Conservation (phyloP, 2,888 invertebrate species). For the Drosophila buzzatii region DNA sequence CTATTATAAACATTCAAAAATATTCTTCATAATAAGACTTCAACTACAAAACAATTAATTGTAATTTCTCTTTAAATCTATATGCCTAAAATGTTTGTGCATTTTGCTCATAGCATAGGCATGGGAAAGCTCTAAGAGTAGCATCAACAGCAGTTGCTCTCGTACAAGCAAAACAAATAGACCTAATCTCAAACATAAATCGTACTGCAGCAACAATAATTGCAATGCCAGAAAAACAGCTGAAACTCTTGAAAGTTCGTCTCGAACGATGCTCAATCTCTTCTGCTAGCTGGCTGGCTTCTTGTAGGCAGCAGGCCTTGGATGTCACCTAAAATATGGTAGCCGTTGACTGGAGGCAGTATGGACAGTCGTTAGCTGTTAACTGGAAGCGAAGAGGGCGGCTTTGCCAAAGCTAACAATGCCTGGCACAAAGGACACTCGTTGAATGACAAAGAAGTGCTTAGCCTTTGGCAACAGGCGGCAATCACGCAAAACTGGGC, state of each 20-base stretch:
- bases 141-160: neutral
- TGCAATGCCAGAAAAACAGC: constrained; percentile 44
- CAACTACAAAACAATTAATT: too few relatives aligned
- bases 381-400: constrained; percentile 18
- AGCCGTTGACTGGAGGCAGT: constrained; percentile 4
- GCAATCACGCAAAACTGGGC: constrained; percentile 70
- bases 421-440: constrained; percentile 76
- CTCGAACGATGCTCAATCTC: constrained; percentile 9
- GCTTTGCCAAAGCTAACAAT: constrained; percentile 56
- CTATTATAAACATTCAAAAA: too few relatives aligned
- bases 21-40: too few relatives aligned
- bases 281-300: neutral
- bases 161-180: constrained; percentile 40
- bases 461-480: constrained; percentile 81
- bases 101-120: neutral
- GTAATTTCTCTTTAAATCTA: too few relatives aligned
- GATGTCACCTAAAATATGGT: constrained; percentile 5
- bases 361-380: constrained; percentile 33
- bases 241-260: neutral
- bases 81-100: neutral
- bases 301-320: neutral
- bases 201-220: constrained; percentile 67
- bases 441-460: constrained; percentile 78
- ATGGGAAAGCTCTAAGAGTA: neutral
- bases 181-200: constrained; percentile 69